Conservation (phyloP, 2,113 vertebrate genomes). For the Nothoprocta perdicaria region DNA sequence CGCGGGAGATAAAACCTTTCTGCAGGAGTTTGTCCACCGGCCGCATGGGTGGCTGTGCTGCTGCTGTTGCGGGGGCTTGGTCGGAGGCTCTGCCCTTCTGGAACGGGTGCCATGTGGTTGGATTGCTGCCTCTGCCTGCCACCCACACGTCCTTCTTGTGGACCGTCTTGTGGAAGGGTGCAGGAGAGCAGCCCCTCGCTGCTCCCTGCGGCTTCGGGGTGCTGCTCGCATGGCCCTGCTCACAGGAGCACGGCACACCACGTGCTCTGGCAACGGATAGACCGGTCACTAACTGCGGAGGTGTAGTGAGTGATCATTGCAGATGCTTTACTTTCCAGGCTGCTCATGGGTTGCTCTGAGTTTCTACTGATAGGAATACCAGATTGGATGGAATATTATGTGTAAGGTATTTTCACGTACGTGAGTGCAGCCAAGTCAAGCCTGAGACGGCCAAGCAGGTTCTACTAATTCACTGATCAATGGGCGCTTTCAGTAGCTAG, state of each 20-base stretch:
- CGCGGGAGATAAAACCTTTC: not conserved
- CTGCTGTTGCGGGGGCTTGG: rapidly evolving
- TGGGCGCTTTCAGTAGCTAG: not conserved
- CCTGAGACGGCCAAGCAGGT: not conserved
- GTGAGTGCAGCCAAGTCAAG: not conserved
- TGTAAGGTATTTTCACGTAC: not conserved
- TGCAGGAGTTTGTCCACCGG: too few relatives aligned
- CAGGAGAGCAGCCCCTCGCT: not conserved
- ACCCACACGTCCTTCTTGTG: rapidly evolving
- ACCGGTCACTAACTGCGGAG: not conserved
- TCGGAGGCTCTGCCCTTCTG: not conserved
- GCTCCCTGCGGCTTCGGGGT: not conserved
- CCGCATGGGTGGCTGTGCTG: not conserved
- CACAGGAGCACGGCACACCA: not conserved
- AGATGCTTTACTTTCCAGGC: not conserved
- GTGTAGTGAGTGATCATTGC: not conserved
- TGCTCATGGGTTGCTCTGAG: not conserved
- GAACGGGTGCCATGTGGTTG: not conserved
- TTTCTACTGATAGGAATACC: not conserved
- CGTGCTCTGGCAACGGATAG: not conserved
- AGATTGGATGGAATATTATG: not conserved
- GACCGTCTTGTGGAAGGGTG: not conserved
- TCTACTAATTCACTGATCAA: not conserved
- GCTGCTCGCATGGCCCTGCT: not conserved
- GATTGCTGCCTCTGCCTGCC: not conserved